phyloP scores from a whole-genome alignment of 1,140 invertebrate genomes.

The Drosophila sp. region DNA sequence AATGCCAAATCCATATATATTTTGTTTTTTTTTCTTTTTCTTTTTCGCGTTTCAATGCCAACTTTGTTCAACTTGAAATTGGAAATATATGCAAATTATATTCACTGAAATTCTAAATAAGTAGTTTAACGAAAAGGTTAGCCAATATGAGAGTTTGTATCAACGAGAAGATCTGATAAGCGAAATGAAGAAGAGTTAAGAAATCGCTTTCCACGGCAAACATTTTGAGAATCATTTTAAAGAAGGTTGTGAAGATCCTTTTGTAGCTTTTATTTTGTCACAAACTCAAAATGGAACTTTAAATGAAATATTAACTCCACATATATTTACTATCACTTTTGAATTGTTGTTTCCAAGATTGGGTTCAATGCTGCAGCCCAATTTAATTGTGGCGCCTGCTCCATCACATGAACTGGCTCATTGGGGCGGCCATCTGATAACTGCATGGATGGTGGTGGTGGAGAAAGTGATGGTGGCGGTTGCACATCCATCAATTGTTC shows the following conservation, averaged over 20 bases:
- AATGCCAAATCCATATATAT: slow-evolving; percentile 2
- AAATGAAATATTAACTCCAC: not conserved
- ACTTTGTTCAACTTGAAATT: slow-evolving; percentile 4
- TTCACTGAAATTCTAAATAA: too few relatives aligned
- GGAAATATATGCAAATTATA: too few relatives aligned
- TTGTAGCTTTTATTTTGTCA: too few relatives aligned
- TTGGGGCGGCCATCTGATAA: not conserved
- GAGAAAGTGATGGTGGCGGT: not conserved
- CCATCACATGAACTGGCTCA: not conserved
- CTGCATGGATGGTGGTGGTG: not conserved
- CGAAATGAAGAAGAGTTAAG: too few relatives aligned
- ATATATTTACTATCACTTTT: not conserved
- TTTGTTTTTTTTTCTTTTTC: not conserved
- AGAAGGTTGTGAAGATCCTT: too few relatives aligned
- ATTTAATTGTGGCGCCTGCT: not conserved
- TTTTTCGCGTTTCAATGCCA: not conserved
- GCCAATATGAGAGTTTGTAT: too few relatives aligned
- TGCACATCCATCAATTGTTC: not conserved
- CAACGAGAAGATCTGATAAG: too few relatives aligned
- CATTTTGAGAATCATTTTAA: not conserved
- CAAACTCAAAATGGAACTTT: not conserved
- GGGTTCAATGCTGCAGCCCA: not conserved
- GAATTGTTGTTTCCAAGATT: not conserved
- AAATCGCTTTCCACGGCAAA: not conserved
- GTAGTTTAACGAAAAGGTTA: too few relatives aligned